phyloP scores from a whole-genome alignment of 2,888 invertebrate species.

The Heliconius cydno region DNA sequence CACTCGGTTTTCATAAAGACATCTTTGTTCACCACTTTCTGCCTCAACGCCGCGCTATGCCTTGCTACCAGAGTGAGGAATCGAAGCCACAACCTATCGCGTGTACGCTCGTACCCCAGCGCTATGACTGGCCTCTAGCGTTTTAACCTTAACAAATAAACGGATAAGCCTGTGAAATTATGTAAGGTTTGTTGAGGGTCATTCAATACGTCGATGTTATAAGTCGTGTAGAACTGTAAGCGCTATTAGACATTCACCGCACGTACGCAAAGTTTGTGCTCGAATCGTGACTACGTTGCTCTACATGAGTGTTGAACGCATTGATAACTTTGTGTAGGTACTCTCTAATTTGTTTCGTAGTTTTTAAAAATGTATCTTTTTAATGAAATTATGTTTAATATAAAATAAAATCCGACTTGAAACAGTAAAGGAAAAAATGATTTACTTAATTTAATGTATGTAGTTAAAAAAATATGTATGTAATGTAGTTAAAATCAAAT shows the following conservation, averaged over 20 bases:
- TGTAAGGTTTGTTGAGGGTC: slow-evolving; percentile 13
- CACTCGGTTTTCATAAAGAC: too few relatives aligned
- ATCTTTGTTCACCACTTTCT: neutral
- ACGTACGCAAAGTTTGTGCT: slow-evolving; percentile 34
- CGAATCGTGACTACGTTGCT: slow-evolving; percentile 39
- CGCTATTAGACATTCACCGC: slow-evolving; percentile 30
- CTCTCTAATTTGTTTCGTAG: neutral
- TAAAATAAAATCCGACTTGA: too few relatives aligned
- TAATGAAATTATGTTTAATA: too few relatives aligned
- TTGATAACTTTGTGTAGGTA: neutral
- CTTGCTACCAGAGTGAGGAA: neutral
- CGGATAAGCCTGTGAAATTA: neutral
- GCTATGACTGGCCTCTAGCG: neutral
- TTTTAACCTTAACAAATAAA: neutral
- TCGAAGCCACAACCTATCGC: neutral
- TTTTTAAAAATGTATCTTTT: neutral
- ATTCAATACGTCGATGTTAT: slow-evolving; percentile 20
- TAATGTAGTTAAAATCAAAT: too few relatives aligned
- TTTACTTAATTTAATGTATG: too few relatives aligned
- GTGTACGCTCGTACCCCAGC: neutral
- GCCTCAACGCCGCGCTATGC: neutral
- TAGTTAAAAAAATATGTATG: too few relatives aligned
- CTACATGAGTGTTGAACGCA: slow-evolving; percentile 17
- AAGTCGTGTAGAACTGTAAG: slow-evolving; percentile 31
- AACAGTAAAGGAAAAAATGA: too few relatives aligned